Evolutionary conservation across 1,140 invertebrate genomes (phyloP).

Genomic region (Drosophila arawakana): DNA sequence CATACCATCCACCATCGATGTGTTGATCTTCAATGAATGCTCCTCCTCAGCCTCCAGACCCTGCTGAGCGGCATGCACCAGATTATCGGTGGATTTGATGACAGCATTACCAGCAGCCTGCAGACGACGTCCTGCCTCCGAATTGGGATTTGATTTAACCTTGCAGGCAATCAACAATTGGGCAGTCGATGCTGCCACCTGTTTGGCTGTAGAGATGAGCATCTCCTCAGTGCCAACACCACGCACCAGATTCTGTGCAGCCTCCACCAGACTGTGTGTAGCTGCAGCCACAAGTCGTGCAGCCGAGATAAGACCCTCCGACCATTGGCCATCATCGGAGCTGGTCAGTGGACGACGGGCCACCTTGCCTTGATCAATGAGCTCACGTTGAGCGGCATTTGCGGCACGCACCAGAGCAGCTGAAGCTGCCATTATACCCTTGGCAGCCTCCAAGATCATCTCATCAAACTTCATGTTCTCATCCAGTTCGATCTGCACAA

Average conservation of each 20-base stretch:
- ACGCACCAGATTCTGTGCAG: constrained; percentile 98
- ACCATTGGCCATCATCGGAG: constrained; percentile 99
- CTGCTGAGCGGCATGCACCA: constrained; percentile 97
- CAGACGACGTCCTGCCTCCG: constrained; percentile 95
- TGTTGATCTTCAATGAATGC: constrained; percentile 93
- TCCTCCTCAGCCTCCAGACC: constrained; percentile 97
- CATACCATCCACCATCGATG: constrained; percentile 96
- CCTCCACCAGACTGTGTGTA: constrained; percentile 98
- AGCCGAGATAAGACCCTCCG: constrained; percentile 98
- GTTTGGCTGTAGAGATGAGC: constrained; percentile 97
- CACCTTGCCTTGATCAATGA: constrained; percentile 94
- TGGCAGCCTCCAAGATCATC: constrained; percentile 99
- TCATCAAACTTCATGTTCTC: constrained; percentile 99
- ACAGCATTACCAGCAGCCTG: constrained; percentile 98
- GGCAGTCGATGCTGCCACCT: constrained; percentile 98
- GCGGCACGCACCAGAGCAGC: constrained; percentile 98
- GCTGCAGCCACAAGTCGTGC: constrained; percentile 98
- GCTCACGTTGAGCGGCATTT: constrained; percentile 96
- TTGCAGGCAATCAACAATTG: constrained; percentile 99
- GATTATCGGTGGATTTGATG: constrained; percentile 98
- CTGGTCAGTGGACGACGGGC: constrained; percentile 91
- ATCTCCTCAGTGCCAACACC: constrained; percentile 97
- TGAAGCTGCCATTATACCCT: constrained; percentile 98
- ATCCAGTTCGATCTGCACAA: constrained; percentile 90
- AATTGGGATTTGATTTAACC: constrained; percentile 98